These are phyloP conservation scores for Prunella strophiata DNA, from an alignment of 2,797 vertebrate species.

Conservation along the genomic window DNA sequence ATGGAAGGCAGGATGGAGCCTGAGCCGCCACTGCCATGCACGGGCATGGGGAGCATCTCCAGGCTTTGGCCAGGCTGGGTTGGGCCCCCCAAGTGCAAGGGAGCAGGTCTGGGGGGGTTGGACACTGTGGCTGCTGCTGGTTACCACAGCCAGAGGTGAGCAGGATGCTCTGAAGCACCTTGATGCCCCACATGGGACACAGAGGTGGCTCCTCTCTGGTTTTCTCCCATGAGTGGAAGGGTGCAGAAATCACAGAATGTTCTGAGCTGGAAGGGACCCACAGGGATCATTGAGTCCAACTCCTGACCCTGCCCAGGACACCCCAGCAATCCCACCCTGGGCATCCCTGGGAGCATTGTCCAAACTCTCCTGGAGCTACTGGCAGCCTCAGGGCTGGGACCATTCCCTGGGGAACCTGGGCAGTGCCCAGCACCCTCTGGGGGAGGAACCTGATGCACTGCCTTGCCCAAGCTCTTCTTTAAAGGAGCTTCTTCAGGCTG, in stretches of 20 bases:
- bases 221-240: rapidly evolving
- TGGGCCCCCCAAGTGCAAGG: rapidly evolving
- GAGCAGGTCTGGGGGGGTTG: rapidly evolving
- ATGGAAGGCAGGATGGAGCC: neutral
- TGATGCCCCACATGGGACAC: rapidly evolving
- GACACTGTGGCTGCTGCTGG: neutral
- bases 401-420: neutral
- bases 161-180: neutral
- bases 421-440: neutral
- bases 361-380: neutral
- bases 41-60: rapidly evolving
- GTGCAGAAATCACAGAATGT: neutral
- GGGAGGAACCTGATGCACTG: neutral
- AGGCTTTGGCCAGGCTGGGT: neutral
- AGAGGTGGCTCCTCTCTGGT: neutral
- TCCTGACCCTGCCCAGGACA: neutral
- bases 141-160: neutral
- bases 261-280: neutral
- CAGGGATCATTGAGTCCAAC: neutral
- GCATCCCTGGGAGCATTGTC: rapidly evolving
- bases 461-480: neutral
- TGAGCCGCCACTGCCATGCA: rapidly evolving
- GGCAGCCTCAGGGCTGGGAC: rapidly evolving
- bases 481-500: neutral
- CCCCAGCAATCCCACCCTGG: neutral